Conservation (phyloP, 2,888 invertebrate genomes). For the Cheilosia impressa region DNA sequence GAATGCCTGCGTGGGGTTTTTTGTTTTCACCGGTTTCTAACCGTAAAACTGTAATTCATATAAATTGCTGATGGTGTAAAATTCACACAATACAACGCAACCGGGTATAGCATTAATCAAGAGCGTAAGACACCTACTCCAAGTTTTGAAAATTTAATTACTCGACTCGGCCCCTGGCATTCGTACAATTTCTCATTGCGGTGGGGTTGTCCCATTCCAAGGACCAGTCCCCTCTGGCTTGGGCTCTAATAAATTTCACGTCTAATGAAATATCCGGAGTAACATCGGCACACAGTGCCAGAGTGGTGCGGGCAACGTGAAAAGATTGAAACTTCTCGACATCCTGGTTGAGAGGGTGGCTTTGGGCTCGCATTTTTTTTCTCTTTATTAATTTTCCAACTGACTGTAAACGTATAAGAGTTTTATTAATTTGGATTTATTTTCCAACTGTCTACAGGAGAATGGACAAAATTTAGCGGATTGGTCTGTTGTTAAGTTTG, state of each 20-base stretch:
- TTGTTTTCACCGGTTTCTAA: slow-evolving; percentile 1
- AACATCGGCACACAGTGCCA: slow-evolving; percentile 29
- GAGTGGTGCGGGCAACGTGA: slow-evolving; percentile 41
- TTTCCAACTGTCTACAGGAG: slow-evolving; percentile 61
- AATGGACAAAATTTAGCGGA: slow-evolving; percentile 60
- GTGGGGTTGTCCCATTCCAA: slow-evolving; percentile 40
- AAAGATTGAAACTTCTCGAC: slow-evolving; percentile 56
- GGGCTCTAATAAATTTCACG: slow-evolving; percentile 66
- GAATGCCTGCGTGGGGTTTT: slow-evolving; percentile 49
- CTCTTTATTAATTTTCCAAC: not conserved
- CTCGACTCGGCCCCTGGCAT: slow-evolving; percentile 70
- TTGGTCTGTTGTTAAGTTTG: slow-evolving; percentile 48
- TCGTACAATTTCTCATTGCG: slow-evolving; percentile 71
- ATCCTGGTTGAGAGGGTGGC: slow-evolving; percentile 23
- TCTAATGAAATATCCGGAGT: slow-evolving; percentile 74
- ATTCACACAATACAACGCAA: slow-evolving; percentile 59
- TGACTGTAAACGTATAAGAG: not conserved
- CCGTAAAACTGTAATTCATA: slow-evolving; percentile 61
- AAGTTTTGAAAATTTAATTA: slow-evolving; percentile 75
- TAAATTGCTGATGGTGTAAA: slow-evolving; percentile 69
- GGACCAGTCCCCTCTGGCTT: slow-evolving; percentile 17
- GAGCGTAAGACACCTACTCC: slow-evolving; percentile 71
- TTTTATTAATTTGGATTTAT: slow-evolving; percentile 73
- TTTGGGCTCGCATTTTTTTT: slow-evolving; percentile 4
- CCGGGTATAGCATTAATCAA: slow-evolving; percentile 71